These are phyloP conservation scores for Ophioderma brevispina DNA, from an alignment of 35 echinoderm and acorn worm species.

Conservation along the genomic window DNA sequence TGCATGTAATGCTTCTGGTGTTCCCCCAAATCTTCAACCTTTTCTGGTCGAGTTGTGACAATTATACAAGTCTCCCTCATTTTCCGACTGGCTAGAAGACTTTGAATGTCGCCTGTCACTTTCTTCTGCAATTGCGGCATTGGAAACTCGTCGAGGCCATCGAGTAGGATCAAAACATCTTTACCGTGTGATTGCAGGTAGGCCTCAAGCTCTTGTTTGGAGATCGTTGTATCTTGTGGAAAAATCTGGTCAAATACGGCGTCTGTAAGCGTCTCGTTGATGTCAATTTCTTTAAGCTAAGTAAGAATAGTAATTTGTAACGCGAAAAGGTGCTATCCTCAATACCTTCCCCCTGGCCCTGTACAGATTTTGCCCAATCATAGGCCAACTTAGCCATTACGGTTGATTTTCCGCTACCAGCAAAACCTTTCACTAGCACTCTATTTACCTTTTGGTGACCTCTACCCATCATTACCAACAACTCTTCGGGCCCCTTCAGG, in stretches of 20 bases:
- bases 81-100: neutral
- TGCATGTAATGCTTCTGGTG: neutral
- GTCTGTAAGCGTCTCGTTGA: neutral
- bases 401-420: neutral
- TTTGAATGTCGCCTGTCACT: neutral
- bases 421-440: neutral
- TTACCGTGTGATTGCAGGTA: neutral
- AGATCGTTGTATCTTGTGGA: neutral
- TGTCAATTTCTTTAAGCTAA: neutral
- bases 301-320: neutral
- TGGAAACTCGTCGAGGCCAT: neutral
- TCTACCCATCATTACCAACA: neutral
- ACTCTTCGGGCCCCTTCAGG: neutral
- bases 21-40: neutral
- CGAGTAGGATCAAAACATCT: neutral
- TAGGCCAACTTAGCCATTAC: neutral
- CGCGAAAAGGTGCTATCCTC: neutral
- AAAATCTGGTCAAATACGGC: constrained; percentile 5
- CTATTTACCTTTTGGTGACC: neutral
- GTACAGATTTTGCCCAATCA: neutral
- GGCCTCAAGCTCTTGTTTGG: neutral
- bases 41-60: neutral
- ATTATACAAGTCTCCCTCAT: neutral
- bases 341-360: no score
- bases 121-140: neutral